These are phyloP conservation scores for Drosophila mercatorum DNA, from an alignment of 2,888 invertebrate species.

Conservation along the genomic window DNA sequence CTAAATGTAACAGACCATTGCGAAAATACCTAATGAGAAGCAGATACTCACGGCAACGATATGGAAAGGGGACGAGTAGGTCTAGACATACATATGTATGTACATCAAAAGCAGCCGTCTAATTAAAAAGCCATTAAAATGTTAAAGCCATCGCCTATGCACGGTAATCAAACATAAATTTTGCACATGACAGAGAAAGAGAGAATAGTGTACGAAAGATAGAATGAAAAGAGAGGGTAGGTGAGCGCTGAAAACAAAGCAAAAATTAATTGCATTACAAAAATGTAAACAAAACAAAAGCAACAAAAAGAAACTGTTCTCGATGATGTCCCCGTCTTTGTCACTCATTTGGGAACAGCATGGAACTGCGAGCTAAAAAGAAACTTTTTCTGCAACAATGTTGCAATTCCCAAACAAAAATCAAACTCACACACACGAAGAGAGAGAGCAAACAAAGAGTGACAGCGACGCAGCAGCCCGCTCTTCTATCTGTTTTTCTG, in stretches of 20 bases:
- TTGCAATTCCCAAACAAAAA: conserved; percentile 73
- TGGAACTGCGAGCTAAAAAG: conserved; percentile 76
- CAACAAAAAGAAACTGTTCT: conserved; percentile 41
- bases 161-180: conserved; percentile 73
- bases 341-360: conserved; percentile 55
- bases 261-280: conserved; percentile 75
- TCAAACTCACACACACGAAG: conserved; percentile 11
- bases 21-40: conserved; percentile 43
- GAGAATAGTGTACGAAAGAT: not conserved
- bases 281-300: conserved; percentile 39
- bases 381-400: conserved; percentile 73
- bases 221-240: not conserved
- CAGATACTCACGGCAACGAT: not conserved
- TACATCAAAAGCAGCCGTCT: conserved; percentile 69
- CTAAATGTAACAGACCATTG: conserved; percentile 56
- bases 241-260: conserved; percentile 36
- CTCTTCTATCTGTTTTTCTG: conserved; percentile 16
- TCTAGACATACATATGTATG: conserved; percentile 33
- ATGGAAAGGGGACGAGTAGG: not conserved
- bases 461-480: conserved; percentile 17
- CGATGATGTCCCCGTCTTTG: conserved; percentile 40
- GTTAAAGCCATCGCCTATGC: conserved; percentile 65
- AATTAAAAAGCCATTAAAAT: conserved; percentile 78
- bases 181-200: conserved; percentile 36
- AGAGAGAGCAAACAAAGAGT: conserved; percentile 9